Base-by-base conservation (phyloP, 2,113 vertebrate species). In the Seriola dumerili region DNA sequence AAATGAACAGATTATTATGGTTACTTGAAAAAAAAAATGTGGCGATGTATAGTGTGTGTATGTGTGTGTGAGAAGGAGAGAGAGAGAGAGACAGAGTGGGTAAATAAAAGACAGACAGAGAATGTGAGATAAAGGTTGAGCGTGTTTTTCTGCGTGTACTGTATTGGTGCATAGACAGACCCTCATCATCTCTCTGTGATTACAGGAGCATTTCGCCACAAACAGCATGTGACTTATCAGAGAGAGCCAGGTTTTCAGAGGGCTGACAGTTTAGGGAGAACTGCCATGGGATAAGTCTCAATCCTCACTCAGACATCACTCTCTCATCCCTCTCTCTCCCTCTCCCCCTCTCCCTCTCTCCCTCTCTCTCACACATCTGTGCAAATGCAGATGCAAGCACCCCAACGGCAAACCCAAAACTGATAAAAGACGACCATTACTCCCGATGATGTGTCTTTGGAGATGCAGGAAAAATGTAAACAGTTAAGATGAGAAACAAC, bases 191-290 rank as follows among this genome's bases (percentile, higher is more conserved):
- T 71, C 68, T 52, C 21, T 70, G 69, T 68, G 79, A 88, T 86
- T 85, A 80, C 67, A 54, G 75, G 63, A 69, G 75, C 88, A 69
- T 90, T 85, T 86, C 83, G 63, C 75, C 78, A 70, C 83, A 91
- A 86, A 67, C 77, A 80, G 76, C 85, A 84, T 92, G 86, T 16
- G 71, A 94, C 89, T 94, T 95, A 94, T 91, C 89, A 83, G 79
- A 85, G 63, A 1, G 44, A 74, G 76, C 82, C 89, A 85, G 85
- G 81, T 89, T 90, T 93, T 89, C 78, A 80, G 75, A 76, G 50
- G 61, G 75, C 81, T 91, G 86, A 86, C 91, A 81, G 87, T 91
- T 91, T 81, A 80, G 76, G 48, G 71, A 80, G 84, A 80, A 88
- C 79, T 69, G 83, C 86, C 54, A 74, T 32, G 72, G 86, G 81